Evolutionary conservation across 2,113 vertebrate genomes (phyloP).

Genomic region (Fukomys damarensis): DNA sequence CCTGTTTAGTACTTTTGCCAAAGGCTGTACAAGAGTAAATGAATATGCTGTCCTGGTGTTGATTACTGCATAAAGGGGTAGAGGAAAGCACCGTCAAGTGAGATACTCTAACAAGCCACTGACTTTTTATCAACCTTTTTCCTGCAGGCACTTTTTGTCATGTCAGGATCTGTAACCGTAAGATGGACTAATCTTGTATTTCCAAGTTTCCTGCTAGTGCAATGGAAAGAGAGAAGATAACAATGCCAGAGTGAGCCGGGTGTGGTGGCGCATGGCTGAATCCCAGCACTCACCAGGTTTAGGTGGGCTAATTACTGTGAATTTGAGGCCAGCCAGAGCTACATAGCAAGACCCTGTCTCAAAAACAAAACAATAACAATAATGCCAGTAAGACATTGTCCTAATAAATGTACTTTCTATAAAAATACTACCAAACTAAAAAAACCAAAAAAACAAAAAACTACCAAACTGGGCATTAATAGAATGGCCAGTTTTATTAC

Average conservation of each 20-base stretch:
- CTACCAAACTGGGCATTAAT: not conserved
- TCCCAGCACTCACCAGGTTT: not conserved
- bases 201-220: slow-evolving; percentile 52
- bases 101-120: slow-evolving; percentile 58
- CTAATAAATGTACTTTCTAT: slow-evolving; percentile 31
- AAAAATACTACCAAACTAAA: slow-evolving; percentile 43
- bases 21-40: slow-evolving; percentile 39
- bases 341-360: not conserved
- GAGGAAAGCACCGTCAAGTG: not conserved
- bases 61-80: not conserved
- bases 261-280: not conserved
- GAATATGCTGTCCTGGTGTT: not conserved
- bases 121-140: slow-evolving; percentile 8
- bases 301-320: not conserved
- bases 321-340: not conserved
- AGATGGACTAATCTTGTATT: not conserved
- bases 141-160: slow-evolving; percentile 3
- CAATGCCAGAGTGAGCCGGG: not conserved
- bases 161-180: not conserved
- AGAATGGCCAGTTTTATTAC: slow-evolving; percentile 38
- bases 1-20: not conserved
- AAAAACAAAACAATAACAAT: not conserved
- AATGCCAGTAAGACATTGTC: not conserved
- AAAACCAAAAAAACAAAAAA: too few species aligned
- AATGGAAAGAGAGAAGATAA: slow-evolving; percentile 12